Evolutionary conservation across 2,888 invertebrate genomes (phyloP).

Genomic region (Caenorhabditis sp.): DNA sequence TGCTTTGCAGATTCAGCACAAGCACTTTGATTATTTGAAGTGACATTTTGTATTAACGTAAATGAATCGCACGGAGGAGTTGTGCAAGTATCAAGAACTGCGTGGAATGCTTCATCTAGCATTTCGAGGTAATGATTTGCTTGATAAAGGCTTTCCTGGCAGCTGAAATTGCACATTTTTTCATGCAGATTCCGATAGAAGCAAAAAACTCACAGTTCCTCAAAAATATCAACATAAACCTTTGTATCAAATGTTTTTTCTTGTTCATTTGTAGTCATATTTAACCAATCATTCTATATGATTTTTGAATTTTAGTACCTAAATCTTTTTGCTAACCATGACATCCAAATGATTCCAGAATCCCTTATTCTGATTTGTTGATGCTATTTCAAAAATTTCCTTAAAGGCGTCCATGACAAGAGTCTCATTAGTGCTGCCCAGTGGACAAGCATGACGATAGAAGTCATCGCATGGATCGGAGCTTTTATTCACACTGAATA

Average conservation of each 20-base stretch:
- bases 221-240: background rate
- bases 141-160: no score
- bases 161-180: no score
- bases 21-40: no score
- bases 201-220: background rate
- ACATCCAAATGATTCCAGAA: background rate
- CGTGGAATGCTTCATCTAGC: no score
- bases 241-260: background rate
- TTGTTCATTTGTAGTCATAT: background rate
- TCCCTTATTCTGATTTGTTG: background rate
- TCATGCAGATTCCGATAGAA: no score
- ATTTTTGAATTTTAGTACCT: no score
- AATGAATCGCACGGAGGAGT: no score
- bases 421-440: background rate
- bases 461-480: constrained; percentile 30
- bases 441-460: constrained; percentile 21
- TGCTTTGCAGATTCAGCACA: no score
- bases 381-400: background rate
- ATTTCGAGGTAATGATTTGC: no score
- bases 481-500: background rate
- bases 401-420: background rate
- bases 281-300: no score
- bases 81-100: no score
- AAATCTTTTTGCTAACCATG: background rate
- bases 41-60: no score